phyloP scores from a whole-genome alignment of 2,113 vertebrate genomes.

The Leiothrix lutea region DNA sequence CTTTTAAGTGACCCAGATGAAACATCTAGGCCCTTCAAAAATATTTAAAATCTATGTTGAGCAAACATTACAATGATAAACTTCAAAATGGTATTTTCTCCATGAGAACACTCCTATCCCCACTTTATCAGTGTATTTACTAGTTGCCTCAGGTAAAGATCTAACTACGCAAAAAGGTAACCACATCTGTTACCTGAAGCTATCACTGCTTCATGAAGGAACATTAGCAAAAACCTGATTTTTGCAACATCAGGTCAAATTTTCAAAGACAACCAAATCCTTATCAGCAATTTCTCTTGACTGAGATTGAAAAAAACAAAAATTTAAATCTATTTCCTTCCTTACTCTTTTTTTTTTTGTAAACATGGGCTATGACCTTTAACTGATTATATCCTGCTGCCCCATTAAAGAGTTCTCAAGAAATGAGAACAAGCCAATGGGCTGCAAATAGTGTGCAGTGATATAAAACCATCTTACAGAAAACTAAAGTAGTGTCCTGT shows the following conservation, averaged over 20 bases:
- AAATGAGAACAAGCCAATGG: background rate
- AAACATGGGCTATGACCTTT: background rate
- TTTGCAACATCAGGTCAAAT: background rate
- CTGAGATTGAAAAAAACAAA: background rate
- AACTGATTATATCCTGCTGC: background rate
- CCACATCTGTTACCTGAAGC: background rate
- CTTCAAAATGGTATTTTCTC: background rate
- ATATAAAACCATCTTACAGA: background rate
- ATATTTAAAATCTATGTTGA: background rate
- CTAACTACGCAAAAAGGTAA: background rate
- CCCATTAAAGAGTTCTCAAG: background rate
- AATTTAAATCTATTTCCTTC: background rate
- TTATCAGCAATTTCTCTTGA: background rate
- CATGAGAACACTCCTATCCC: background rate
- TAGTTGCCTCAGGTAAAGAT: background rate
- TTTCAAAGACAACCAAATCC: background rate
- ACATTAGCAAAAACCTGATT: background rate
- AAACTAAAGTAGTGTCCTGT: slow-evolving; percentile 6
- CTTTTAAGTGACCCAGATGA: background rate
- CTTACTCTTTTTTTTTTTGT: background rate
- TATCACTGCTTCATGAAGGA: background rate
- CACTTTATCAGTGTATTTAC: background rate
- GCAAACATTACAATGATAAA: background rate
- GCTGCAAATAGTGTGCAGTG: background rate
- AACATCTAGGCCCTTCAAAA: background rate